A percentile compares a stretch with the other conserved stretches of the same genome.
Evolutionary conservation across 2,797 vertebrate species (phyloP).

Genomic region (Clarias fuscus): DNA sequence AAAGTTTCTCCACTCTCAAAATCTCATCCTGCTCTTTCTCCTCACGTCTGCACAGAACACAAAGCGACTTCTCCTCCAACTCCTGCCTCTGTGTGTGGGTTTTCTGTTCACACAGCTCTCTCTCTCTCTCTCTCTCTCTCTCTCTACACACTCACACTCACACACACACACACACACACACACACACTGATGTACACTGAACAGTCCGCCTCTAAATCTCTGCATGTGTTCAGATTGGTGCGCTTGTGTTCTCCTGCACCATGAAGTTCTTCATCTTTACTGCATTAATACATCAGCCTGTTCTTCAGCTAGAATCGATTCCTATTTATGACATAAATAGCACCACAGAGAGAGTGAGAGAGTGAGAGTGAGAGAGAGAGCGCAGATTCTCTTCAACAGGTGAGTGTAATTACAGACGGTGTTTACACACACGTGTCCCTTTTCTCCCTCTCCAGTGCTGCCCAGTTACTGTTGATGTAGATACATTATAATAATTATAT

Average conservation of each 20-base stretch:
- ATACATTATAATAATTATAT: background rate
- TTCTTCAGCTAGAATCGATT: background rate
- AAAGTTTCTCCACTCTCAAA: constrained; percentile 10
- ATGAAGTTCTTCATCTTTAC: background rate
- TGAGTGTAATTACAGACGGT: background rate
- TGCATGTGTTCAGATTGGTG: constrained; percentile 7
- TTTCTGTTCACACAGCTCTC: background rate
- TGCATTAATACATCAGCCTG: background rate
- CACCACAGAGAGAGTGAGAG: background rate
- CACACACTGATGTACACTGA: background rate
- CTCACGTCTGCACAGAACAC: background rate
- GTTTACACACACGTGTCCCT: background rate
- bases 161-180: background rate
- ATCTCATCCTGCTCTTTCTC: constrained; percentile 1
- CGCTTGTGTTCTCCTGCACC: background rate
- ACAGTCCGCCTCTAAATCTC: constrained; percentile 16
- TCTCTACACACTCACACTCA: background rate
- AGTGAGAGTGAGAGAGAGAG: background rate
- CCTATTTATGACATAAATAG: background rate
- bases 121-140: background rate
- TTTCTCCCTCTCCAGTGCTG: background rate
- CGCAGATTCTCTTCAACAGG: constrained; percentile 1
- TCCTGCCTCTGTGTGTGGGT: background rate
- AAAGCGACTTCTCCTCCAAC: background rate
- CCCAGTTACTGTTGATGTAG: background rate